phyloP scores from a whole-genome alignment of 1,140 invertebrate genomes.

The Zaprionus davidi region DNA sequence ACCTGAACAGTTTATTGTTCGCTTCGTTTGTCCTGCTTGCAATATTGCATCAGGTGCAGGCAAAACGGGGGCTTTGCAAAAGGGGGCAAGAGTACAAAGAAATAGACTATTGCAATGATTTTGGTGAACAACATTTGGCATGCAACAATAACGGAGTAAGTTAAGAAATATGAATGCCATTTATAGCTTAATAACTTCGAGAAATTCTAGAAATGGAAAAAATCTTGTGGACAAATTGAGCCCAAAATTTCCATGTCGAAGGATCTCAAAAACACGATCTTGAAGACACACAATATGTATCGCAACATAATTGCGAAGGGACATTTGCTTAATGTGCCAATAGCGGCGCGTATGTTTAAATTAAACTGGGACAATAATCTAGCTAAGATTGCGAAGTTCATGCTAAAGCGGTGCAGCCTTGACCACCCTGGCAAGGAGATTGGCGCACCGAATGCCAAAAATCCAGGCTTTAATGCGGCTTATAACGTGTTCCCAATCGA shows the following conservation, averaged over 20 bases:
- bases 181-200: no score
- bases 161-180: no score
- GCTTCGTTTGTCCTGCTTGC: neutral
- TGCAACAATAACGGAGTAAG: no score
- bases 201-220: no score
- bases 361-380: neutral
- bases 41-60: neutral
- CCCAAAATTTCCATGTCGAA: neutral
- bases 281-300: neutral
- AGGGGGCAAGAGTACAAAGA: no score
- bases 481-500: neutral
- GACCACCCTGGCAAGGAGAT: rapidly evolving
- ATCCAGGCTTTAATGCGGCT: neutral
- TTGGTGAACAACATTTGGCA: no score
- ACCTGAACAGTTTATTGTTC: neutral
- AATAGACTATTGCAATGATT: no score
- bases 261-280: neutral
- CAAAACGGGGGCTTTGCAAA: neutral
- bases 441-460: neutral
- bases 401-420: neutral
- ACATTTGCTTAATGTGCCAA: neutral
- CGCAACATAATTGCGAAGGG: neutral
- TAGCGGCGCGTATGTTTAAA: neutral
- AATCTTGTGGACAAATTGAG: neutral
- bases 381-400: neutral